These are phyloP conservation scores for Clangula hyemalis DNA, from an alignment of 2,797 vertebrate species.

Conservation along the genomic window DNA sequence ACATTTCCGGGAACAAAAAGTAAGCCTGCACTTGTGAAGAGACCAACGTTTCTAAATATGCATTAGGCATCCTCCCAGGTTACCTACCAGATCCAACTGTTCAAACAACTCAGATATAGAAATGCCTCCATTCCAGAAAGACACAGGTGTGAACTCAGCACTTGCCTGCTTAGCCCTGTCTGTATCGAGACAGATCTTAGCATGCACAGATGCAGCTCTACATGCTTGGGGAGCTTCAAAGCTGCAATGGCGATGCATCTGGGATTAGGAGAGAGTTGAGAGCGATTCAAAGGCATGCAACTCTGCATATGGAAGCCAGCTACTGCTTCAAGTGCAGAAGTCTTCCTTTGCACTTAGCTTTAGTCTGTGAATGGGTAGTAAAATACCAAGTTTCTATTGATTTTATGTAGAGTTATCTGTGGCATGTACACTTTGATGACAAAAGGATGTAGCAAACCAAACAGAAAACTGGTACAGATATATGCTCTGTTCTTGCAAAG, in stretches of 20 bases:
- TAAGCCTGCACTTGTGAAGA: conserved; percentile 7
- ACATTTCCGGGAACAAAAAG: conserved; percentile 13
- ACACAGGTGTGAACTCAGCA: background rate
- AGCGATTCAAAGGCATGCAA: background rate
- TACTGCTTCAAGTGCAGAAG: background rate
- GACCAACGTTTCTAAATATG: background rate
- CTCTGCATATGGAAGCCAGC: background rate
- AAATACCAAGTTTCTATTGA: background rate
- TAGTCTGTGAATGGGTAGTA: background rate
- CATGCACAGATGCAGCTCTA: background rate
- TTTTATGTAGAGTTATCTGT: background rate
- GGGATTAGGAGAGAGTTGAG: background rate
- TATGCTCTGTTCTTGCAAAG: background rate
- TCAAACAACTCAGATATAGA: background rate
- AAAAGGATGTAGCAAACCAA: background rate
- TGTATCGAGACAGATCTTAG: background rate
- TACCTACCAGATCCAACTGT: background rate
- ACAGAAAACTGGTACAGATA: background rate
- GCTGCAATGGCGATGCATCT: background rate
- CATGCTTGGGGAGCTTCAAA: background rate
- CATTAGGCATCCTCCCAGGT: background rate
- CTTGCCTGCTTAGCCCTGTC: background rate
- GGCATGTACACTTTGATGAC: background rate
- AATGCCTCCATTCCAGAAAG: background rate
- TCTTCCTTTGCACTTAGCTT: background rate